Percentiles rank a stretch among this genome's conserved stretches.
phyloP scores from a whole-genome alignment of 2,888 invertebrate species.

The Scaptomyza flava region DNA sequence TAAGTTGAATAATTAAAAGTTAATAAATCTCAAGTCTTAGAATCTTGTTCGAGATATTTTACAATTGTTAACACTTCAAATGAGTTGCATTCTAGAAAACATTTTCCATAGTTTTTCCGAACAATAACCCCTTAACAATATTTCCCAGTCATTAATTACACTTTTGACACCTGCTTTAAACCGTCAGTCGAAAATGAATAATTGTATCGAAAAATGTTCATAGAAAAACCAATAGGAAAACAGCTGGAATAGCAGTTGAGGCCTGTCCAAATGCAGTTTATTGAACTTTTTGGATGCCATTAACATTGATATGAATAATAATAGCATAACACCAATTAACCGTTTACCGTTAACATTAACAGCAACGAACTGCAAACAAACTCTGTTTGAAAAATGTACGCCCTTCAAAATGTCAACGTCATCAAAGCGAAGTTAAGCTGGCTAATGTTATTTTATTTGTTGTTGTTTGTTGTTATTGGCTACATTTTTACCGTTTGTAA shows the following conservation, averaged over 20 bases:
- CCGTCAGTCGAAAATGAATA: constrained; percentile 7
- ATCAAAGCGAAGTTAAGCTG: constrained; percentile 34
- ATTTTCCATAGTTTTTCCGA: constrained; percentile 1
- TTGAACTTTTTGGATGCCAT: constrained; percentile 48
- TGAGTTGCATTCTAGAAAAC: neutral
- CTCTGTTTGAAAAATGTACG: constrained; percentile 50
- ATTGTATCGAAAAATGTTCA: constrained; percentile 16
- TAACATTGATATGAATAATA: constrained; percentile 17
- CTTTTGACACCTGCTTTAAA: constrained; percentile 27
- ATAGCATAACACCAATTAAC: constrained; percentile 39
- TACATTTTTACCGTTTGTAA: constrained; percentile 72
- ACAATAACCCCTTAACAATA: constrained; percentile 6
- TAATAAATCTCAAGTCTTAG: too few relatives aligned
- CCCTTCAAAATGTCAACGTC: constrained; percentile 64
- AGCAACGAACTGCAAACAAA: constrained; percentile 35
- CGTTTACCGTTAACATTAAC: constrained; percentile 34
- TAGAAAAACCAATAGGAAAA: constrained; percentile 18
- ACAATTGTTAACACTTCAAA: constrained; percentile 4
- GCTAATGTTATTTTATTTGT: constrained; percentile 45
- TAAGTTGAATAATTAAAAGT: too few relatives aligned
- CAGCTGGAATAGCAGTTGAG: constrained; percentile 8
- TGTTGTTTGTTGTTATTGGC: constrained; percentile 31
- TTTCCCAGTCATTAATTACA: constrained; percentile 47
- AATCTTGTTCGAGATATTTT: too few relatives aligned
- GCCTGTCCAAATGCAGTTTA: constrained; percentile 42